phyloP scores from a whole-genome alignment of 2,888 invertebrate genomes.

The Xanthostigma xanthostigma region DNA sequence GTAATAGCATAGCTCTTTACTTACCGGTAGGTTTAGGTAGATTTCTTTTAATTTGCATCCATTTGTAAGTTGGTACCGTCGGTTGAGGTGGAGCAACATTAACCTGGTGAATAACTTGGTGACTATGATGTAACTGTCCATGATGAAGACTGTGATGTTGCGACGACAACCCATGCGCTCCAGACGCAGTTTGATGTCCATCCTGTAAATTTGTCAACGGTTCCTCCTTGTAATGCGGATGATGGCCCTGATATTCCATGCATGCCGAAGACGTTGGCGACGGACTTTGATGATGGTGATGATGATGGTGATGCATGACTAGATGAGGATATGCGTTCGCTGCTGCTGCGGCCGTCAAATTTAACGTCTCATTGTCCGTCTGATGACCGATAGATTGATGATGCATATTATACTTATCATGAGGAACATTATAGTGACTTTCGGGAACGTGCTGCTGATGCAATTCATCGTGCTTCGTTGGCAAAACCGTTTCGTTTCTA shows the following conservation, averaged over 20 bases:
- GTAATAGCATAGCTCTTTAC: slow-evolving; percentile 20
- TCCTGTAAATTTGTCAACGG: slow-evolving; percentile 25
- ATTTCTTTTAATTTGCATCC: slow-evolving; percentile 98
- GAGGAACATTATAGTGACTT: slow-evolving; percentile 23
- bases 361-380: slow-evolving; percentile 35
- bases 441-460: slow-evolving; percentile 35
- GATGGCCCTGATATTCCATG: slow-evolving; percentile 41
- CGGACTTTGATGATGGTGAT: slow-evolving; percentile 15
- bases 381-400: slow-evolving; percentile 31
- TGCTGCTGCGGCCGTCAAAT: slow-evolving; percentile 23
- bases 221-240: slow-evolving; percentile 47
- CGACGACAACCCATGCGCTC: slow-evolving; percentile 7
- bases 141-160: slow-evolving; percentile 21
- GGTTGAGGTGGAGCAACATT: slow-evolving; percentile 32
- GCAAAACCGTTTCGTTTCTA: slow-evolving; percentile 22
- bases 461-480: slow-evolving; percentile 37
- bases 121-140: slow-evolving; percentile 22
- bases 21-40: slow-evolving; percentile 85
- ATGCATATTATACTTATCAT: slow-evolving; percentile 29
- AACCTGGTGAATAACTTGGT: slow-evolving; percentile 23
- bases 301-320: slow-evolving; percentile 17
- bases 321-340: slow-evolving; percentile 24
- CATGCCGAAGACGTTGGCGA: slow-evolving; percentile 31
- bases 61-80: slow-evolving; percentile 83
- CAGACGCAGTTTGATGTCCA: slow-evolving; percentile 12